Conservation (phyloP, 2,797 vertebrate species). For the Melanogrammus aeglefinus region DNA sequence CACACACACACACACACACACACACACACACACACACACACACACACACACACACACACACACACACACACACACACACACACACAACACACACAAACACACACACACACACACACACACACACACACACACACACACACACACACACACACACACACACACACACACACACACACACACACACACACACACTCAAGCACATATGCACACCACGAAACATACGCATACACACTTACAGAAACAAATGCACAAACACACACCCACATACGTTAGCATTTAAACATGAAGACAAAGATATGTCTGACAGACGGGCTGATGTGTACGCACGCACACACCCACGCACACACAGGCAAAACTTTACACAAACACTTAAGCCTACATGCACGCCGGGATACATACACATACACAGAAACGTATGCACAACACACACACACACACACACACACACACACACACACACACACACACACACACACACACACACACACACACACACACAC, state of each 20-base stretch:
- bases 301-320: too few relatives aligned
- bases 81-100: background rate
- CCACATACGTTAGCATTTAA: background rate
- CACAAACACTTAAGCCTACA: background rate
- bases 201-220: background rate
- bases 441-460: background rate
- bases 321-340: background rate
- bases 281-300: background rate
- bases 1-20: background rate
- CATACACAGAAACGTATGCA: background rate
- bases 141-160: slow-evolving; percentile 3
- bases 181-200: slow-evolving; percentile 16
- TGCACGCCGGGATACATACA: background rate
- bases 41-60: slow-evolving; percentile 19
- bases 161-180: background rate
- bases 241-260: slow-evolving; percentile 14
- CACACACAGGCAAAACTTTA: background rate
- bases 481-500: background rate
- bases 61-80: slow-evolving; percentile 1
- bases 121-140: background rate
- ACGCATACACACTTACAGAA: background rate
- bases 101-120: slow-evolving; percentile 12
- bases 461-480: background rate
- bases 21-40: background rate
- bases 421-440: background rate